These are phyloP conservation scores for Manacus vitellinus DNA, from an alignment of 2,113 vertebrate species.

Conservation along the genomic window DNA sequence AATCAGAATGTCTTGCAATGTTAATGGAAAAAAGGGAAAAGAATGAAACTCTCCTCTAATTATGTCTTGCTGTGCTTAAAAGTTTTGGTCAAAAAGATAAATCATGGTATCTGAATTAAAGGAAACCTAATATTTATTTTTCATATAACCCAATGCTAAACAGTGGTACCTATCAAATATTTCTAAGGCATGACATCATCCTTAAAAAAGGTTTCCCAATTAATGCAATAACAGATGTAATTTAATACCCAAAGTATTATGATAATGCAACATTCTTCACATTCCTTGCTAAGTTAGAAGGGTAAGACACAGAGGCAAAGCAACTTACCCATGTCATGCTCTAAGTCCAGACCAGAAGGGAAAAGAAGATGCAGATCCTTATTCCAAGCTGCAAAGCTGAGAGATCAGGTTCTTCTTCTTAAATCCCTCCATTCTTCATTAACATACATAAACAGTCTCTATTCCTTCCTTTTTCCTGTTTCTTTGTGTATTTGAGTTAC, in stretches of 20 bases:
- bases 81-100: neutral
- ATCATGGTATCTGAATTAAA: neutral
- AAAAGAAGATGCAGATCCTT: neutral
- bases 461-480: neutral
- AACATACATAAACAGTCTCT: neutral
- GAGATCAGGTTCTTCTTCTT: conserved; percentile 20
- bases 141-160: neutral
- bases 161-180: neutral
- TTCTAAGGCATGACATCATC: neutral
- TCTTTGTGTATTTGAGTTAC: neutral
- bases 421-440: conserved; percentile 1
- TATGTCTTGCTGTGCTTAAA: neutral
- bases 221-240: neutral
- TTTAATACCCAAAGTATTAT: neutral
- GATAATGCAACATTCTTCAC: neutral
- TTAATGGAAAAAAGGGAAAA: neutral
- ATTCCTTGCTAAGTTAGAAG: neutral
- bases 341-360: neutral
- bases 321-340: neutral
- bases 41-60: neutral
- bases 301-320: neutral
- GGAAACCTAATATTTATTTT: neutral
- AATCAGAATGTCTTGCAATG: neutral
- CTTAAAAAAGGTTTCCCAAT: neutral
- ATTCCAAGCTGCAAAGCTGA: neutral